Conservation (phyloP, 2,113 vertebrate genomes). For the Tragelaphus scriptus region DNA sequence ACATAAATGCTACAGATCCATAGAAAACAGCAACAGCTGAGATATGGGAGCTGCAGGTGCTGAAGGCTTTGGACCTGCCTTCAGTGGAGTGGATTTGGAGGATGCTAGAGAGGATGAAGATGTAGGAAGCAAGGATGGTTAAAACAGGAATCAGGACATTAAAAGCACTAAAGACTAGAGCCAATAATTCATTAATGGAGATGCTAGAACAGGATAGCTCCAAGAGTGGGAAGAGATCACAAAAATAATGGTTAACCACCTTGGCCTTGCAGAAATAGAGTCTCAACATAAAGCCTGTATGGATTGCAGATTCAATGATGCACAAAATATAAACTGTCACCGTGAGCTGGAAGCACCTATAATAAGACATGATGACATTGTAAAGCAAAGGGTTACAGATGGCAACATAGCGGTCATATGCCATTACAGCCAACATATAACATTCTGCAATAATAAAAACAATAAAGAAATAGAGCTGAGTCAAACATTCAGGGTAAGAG, state of each 20-base stretch:
- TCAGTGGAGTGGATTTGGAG: neutral
- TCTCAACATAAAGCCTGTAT: neutral
- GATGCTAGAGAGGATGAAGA: neutral
- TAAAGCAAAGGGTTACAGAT: slow-evolving; percentile 29
- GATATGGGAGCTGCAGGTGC: slow-evolving; percentile 46
- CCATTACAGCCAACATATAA: neutral
- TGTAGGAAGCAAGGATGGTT: slow-evolving; percentile 36
- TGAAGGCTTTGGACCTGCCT: slow-evolving; percentile 45
- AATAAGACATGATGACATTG: neutral
- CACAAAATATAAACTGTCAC: neutral
- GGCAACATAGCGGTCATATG: neutral
- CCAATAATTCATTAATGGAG: slow-evolving; percentile 24
- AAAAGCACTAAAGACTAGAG: slow-evolving; percentile 17
- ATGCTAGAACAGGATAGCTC: slow-evolving; percentile 6
- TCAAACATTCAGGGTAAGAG: slow-evolving; percentile 66
- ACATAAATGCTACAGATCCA: slow-evolving; percentile 8
- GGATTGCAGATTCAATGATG: neutral
- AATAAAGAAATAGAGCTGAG: slow-evolving; percentile 65
- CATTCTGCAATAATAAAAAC: neutral
- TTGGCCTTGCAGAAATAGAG: neutral
- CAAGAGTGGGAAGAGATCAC: slow-evolving; percentile 14
- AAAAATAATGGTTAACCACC: slow-evolving; percentile 2
- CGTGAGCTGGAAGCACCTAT: neutral
- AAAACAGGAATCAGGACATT: slow-evolving; percentile 23
- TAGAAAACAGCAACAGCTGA: neutral